Percentiles rank a stretch among this genome's conserved stretches.
These are phyloP conservation scores for Drosophila pullipes DNA, from an alignment of 2,888 invertebrate species.

Conservation along the genomic window DNA sequence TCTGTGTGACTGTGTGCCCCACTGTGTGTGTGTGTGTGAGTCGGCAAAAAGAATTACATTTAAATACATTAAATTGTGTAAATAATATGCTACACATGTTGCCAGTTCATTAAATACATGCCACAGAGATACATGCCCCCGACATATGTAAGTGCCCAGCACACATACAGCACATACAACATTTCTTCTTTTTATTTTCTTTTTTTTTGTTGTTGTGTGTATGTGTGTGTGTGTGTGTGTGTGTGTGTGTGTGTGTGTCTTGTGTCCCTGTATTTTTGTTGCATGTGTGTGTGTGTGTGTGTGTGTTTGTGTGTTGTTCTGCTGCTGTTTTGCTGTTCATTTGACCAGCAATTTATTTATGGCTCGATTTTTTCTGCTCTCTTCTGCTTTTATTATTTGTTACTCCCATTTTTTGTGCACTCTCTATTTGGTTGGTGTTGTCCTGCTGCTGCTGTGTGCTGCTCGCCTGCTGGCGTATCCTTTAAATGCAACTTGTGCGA, in stretches of 20 bases:
- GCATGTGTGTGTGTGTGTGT: background rate
- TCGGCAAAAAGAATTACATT: slow-evolving; percentile 72
- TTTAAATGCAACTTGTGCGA: slow-evolving; percentile 83
- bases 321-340: slow-evolving; percentile 53
- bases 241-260: slow-evolving; percentile 4
- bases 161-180: slow-evolving; percentile 5
- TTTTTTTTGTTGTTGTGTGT: background rate
- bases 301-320: background rate
- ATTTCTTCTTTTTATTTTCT: background rate
- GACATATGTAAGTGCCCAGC: slow-evolving; percentile 57
- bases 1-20: slow-evolving; percentile 1
- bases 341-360: slow-evolving; percentile 80
- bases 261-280: slow-evolving; percentile 32
- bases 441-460: slow-evolving; percentile 51
- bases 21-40: slow-evolving; percentile 12
- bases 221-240: slow-evolving; percentile 8
- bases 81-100: slow-evolving; percentile 82
- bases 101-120: slow-evolving; percentile 82
- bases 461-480: slow-evolving; percentile 83
- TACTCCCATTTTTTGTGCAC: slow-evolving; percentile 2
- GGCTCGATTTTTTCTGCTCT: slow-evolving; percentile 34
- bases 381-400: slow-evolving; percentile 9
- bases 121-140: slow-evolving; percentile 73
- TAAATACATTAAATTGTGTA: slow-evolving; percentile 82
- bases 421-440: slow-evolving; percentile 1